A percentile compares a stretch with the other conserved stretches of the same genome.
phyloP scores from a whole-genome alignment of 2,113 vertebrate species.

The Ibidorhyncha struthersii region DNA sequence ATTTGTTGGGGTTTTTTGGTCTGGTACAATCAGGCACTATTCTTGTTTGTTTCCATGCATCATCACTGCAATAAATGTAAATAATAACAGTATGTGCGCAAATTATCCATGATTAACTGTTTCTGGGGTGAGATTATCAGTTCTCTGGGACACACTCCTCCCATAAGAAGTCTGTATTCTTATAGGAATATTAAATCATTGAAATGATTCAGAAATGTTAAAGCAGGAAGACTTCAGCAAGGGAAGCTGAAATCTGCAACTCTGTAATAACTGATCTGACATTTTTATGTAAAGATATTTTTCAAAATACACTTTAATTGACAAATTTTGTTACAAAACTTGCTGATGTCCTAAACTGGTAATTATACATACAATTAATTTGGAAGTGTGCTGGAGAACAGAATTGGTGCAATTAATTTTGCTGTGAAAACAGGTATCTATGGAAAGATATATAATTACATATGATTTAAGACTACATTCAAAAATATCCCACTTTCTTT shows the following conservation, averaged over 20 bases:
- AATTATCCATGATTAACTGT: conserved; percentile 10
- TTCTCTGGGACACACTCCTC: neutral
- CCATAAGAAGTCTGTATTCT: neutral
- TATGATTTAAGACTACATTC: neutral
- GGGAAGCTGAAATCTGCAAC: neutral
- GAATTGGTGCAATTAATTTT: neutral
- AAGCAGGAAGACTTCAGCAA: neutral
- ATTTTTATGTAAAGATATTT: neutral
- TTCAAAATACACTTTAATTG: neutral
- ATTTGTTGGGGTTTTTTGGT: neutral
- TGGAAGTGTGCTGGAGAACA: neutral
- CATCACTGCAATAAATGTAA: neutral
- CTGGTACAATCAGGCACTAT: neutral
- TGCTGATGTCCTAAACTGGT: neutral
- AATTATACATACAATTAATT: neutral
- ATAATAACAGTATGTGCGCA: neutral
- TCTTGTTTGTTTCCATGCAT: conserved; percentile 20
- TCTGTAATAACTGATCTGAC: neutral
- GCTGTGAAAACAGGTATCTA: neutral
- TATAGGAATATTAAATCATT: neutral
- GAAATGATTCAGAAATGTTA: neutral
- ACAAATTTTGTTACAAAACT: neutral
- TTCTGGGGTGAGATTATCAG: neutral
- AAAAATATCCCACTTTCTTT: neutral
- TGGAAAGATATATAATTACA: neutral